A percentile compares a stretch with the other conserved stretches of the same genome.
These are phyloP conservation scores for Etia nguti DNA, from an alignment of 2,113 vertebrate species.

Conservation along the genomic window DNA sequence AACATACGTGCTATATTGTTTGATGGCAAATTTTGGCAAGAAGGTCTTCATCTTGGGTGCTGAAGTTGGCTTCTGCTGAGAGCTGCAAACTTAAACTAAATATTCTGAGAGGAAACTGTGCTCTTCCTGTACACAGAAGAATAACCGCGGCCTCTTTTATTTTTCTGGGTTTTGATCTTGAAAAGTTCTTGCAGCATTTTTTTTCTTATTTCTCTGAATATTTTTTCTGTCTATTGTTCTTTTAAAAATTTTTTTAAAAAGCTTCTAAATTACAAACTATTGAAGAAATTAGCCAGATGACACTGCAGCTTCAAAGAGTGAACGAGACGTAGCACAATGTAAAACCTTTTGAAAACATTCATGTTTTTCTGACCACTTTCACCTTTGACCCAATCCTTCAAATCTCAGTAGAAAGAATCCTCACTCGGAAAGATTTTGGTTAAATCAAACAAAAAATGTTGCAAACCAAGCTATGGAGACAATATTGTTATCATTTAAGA, in stretches of 20 bases:
- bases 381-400: background rate
- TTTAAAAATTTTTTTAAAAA: background rate
- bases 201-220: background rate
- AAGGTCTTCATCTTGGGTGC: background rate
- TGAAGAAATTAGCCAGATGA: background rate
- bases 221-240: background rate
- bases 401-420: background rate
- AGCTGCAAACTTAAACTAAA: accelerated
- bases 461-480: background rate
- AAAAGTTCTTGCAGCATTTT: background rate
- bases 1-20: background rate
- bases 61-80: background rate
- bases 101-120: background rate
- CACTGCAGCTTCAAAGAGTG: background rate
- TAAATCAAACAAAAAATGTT: background rate
- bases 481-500: background rate
- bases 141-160: background rate
- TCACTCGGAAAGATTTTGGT: background rate
- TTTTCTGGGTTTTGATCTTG: background rate
- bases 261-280: background rate
- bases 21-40: background rate
- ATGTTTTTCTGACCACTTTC: background rate
- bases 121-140: background rate
- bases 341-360: background rate
- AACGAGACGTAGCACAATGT: background rate